Evolutionary conservation across 1,140 invertebrate species (phyloP).

Genomic region (Palaemon carinicauda): DNA sequence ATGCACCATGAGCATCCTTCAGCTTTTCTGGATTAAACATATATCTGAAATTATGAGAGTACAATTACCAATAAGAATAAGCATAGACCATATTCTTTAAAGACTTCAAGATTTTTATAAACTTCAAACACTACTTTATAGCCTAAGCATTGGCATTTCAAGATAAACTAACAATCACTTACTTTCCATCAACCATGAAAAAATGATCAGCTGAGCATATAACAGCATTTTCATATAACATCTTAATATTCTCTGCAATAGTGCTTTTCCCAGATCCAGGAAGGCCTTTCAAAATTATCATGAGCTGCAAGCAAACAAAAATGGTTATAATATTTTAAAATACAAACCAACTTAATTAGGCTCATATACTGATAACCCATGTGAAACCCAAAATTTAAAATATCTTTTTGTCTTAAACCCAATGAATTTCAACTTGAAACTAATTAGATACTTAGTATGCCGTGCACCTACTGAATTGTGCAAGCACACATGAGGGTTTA

Average conservation of each 20-base stretch:
- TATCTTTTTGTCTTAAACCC: no score
- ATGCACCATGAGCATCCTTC: conserved; percentile 62
- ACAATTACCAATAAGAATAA: background rate
- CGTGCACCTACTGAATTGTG: no score
- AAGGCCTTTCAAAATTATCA: conserved; percentile 66
- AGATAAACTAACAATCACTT: background rate
- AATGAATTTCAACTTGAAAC: no score
- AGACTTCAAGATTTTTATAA: no score
- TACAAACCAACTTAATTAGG: background rate
- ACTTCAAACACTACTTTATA: no score
- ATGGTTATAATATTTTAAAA: background rate
- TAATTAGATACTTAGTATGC: no score
- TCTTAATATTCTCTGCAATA: conserved; percentile 61
- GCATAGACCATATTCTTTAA: background rate
- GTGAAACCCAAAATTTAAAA: background rate
- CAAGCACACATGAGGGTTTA: no score
- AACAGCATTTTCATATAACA: conserved; percentile 59
- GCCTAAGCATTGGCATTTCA: no score
- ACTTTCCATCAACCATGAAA: conserved; percentile 62
- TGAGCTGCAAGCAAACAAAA: conserved; percentile 34
- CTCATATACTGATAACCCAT: background rate
- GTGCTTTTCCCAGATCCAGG: conserved; percentile 66
- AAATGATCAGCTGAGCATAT: conserved; percentile 65
- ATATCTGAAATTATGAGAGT: conserved; percentile 59
- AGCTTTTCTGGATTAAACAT: conserved; percentile 61